Percentiles rank a stretch among this genome's conserved stretches.
Conservation (phyloP, 2,888 invertebrate species). For the Synanthedon myopaeformis region DNA sequence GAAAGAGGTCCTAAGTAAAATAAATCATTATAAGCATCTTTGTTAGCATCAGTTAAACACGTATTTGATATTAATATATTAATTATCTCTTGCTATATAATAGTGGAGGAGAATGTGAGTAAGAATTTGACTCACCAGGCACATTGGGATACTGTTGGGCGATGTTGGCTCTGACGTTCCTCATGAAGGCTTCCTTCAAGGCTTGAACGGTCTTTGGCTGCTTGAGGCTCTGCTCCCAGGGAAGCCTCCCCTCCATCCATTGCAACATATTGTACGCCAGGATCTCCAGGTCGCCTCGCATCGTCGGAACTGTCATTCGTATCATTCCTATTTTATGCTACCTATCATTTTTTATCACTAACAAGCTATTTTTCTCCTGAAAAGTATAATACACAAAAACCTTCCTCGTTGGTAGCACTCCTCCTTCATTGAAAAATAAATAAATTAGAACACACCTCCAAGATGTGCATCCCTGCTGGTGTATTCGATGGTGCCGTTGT, state of each 20-base stretch:
- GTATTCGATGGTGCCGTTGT: conserved; percentile 97
- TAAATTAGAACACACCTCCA: conserved; percentile 71
- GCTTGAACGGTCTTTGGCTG: conserved; percentile 74
- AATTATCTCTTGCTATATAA: too few species aligned
- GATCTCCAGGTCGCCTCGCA: conserved; percentile 94
- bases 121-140: conserved; percentile 27
- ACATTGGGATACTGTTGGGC: conserved; percentile 44
- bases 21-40: too few species aligned
- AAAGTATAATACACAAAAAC: too few species aligned
- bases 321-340: background rate
- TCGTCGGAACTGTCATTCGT: conserved; percentile 74
- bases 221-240: conserved; percentile 82
- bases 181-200: conserved; percentile 77
- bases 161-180: conserved; percentile 50
- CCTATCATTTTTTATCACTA: too few species aligned
- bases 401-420: conserved; percentile 1
- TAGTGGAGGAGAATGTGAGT: too few species aligned
- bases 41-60: too few species aligned
- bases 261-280: conserved; percentile 93
- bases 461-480: conserved; percentile 96
- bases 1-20: too few species aligned
- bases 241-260: conserved; percentile 87
- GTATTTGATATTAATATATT: too few species aligned
- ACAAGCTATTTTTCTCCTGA: too few species aligned
- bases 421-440: conserved; percentile 33